phyloP scores from a whole-genome alignment of 2,797 vertebrate species.

The Bradypodion pumilum region DNA sequence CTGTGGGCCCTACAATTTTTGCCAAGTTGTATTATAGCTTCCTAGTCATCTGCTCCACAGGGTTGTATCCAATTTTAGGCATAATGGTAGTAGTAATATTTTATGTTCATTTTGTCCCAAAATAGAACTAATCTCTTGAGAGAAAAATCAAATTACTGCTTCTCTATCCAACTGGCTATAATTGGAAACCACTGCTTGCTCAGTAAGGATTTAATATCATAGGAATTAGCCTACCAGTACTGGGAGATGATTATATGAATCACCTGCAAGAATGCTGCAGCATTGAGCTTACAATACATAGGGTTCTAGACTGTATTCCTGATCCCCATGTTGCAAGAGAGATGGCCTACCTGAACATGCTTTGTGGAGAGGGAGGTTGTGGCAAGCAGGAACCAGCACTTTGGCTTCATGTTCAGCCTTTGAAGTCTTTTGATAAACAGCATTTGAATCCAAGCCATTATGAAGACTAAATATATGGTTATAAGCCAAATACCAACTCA shows the following conservation, averaged over 20 bases:
- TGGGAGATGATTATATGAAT: too few relatives aligned
- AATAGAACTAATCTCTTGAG: not conserved
- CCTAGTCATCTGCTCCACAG: not conserved
- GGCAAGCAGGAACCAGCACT: too few relatives aligned
- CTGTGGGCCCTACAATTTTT: not conserved
- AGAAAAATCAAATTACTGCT: not conserved
- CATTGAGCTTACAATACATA: not conserved
- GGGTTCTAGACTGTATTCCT: not conserved
- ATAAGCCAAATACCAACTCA: too few relatives aligned
- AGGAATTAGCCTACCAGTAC: not conserved
- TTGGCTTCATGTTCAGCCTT: too few relatives aligned
- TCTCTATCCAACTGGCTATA: not conserved
- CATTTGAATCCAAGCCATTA: too few relatives aligned
- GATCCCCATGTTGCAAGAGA: not conserved
- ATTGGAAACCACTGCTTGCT: not conserved
- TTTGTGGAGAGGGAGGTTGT: too few relatives aligned
- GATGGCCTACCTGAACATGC: not conserved
- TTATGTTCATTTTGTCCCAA: not conserved
- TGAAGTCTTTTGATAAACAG: too few relatives aligned
- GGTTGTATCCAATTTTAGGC: not conserved
- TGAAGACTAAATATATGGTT: too few relatives aligned
- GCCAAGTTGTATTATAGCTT: not conserved
- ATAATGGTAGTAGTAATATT: not conserved
- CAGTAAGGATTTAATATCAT: not conserved
- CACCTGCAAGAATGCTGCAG: too few relatives aligned